Base-by-base conservation (phyloP, 2,797 vertebrate species). In the Scarus forsteni region DNA sequence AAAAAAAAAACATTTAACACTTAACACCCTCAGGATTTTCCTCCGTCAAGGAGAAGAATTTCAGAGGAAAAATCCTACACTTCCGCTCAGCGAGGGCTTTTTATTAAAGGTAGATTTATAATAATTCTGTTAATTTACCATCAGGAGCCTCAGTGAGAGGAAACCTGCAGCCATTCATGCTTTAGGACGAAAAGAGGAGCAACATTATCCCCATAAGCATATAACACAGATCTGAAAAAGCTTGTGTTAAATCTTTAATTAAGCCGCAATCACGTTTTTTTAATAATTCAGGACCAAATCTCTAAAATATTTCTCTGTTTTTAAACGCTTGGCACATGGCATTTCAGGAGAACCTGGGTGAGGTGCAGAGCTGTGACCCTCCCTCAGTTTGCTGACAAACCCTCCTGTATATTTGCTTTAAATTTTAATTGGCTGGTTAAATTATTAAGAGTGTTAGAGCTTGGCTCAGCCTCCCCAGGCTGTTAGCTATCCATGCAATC, bases 371-470 rank as follows among this genome's bases (percentile, higher is more conserved):
- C 66, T 8, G 3, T 68, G 75, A 80, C 75, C 80, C 70, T 44
- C 3, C 38, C 52, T 65, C 70, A 61, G 64, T 86, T 78, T 88
- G 75, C 86, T 92, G 84, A 91, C 83, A 87, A 86, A 88, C 79
- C 66, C 79, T 75, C 70, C 79, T 88, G 70, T 87, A 81, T 80
- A 85, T 83, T 84, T 87, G 53, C 70, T 83, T 89, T 82, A 91
- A 92, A 88, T 82, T 86, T 91, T 88, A 85, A 92, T 79, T 77
- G 46, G 7, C 1, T 45, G 7, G 40, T 92, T 27, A 57, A 90
- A 92, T 92, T 83, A 90, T 89, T 92, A 65, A 88, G 58, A 50
- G 13, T 19, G 59, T 64, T 73, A 57, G 61, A 81, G 73, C 63
- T 54, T 60, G 74, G 73, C 62, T 76, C 57, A 46, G 38, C 61